Percentiles rank a stretch among this genome's conserved stretches.
phyloP scores from a whole-genome alignment of 2,113 vertebrate species.

The Columbina picui region DNA sequence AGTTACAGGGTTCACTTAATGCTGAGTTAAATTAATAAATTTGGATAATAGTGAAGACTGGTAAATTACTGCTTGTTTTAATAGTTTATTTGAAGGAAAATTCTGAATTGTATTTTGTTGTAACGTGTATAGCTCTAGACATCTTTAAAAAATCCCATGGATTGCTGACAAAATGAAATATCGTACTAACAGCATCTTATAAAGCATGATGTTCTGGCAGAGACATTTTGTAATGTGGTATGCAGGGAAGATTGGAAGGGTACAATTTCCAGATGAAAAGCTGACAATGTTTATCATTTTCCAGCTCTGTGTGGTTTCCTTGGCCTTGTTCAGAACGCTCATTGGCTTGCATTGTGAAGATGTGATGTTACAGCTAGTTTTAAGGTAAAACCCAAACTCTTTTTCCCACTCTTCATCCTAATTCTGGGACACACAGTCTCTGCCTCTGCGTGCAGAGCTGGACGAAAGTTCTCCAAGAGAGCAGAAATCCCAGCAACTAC shows the following conservation, averaged over 20 bases:
- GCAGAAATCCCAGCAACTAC: slow-evolving; percentile 10
- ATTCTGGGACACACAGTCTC: background rate
- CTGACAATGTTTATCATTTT: slow-evolving; percentile 40
- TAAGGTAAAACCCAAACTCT: slow-evolving; percentile 82
- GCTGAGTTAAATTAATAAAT: background rate
- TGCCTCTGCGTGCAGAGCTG: background rate
- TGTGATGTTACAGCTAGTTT: slow-evolving; percentile 93
- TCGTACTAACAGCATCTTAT: background rate
- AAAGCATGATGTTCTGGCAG: background rate
- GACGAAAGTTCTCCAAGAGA: background rate
- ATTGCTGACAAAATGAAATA: background rate
- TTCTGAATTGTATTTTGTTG: background rate
- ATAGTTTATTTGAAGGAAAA: background rate
- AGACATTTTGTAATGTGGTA: slow-evolving; percentile 12
- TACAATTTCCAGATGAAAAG: slow-evolving; percentile 26
- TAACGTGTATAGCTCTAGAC: background rate
- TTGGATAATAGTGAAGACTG: background rate
- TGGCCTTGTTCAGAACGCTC: slow-evolving; percentile 93
- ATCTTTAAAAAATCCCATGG: background rate
- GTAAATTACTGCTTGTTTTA: background rate
- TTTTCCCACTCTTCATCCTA: background rate
- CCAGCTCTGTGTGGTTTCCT: slow-evolving; percentile 93
- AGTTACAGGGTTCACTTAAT: background rate
- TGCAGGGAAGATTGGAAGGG: background rate
- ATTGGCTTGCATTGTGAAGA: slow-evolving; percentile 96